These are phyloP conservation scores for Hydropsyche betteni DNA, from an alignment of 2,888 invertebrate genomes.

Conservation along the genomic window DNA sequence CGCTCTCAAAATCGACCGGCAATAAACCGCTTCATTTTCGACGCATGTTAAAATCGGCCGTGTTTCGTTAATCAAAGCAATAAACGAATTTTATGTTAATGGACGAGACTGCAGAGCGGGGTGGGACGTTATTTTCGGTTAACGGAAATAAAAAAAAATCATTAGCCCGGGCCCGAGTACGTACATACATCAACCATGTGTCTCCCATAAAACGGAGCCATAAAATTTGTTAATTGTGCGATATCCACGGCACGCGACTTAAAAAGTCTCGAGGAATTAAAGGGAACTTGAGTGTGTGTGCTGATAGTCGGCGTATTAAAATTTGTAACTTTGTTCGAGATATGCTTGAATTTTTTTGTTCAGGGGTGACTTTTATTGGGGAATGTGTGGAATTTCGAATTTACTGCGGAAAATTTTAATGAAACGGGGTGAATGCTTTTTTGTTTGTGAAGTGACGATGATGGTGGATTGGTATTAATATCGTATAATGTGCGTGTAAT, in stretches of 20 bases:
- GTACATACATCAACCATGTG: slow-evolving; percentile 49
- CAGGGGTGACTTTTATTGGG: too few relatives aligned
- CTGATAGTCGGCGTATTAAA: not conserved
- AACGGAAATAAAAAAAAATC: slow-evolving; percentile 45
- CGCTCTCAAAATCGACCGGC: slow-evolving; percentile 21
- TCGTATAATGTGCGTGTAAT: too few relatives aligned
- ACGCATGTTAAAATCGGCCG: slow-evolving; percentile 21
- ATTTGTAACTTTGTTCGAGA: too few relatives aligned
- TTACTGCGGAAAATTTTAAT: too few relatives aligned
- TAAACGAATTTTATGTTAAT: slow-evolving; percentile 42
- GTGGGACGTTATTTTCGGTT: slow-evolving; percentile 29
- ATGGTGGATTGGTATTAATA: too few relatives aligned
- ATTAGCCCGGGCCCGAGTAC: slow-evolving; percentile 33
- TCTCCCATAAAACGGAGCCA: slow-evolving; percentile 51
- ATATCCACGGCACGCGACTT: slow-evolving; percentile 34
- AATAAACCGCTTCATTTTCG: slow-evolving; percentile 26
- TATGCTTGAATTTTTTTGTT: too few relatives aligned
- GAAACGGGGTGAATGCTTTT: too few relatives aligned
- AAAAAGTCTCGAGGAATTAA: too few relatives aligned
- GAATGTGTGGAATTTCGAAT: too few relatives aligned
- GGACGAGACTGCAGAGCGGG: slow-evolving; percentile 7
- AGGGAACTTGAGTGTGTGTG: not conserved
- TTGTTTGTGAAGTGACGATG: too few relatives aligned
- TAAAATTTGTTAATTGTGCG: slow-evolving; percentile 52
- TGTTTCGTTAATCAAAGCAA: slow-evolving; percentile 40